Percentiles rank a stretch among this genome's conserved stretches.
phyloP scores from a whole-genome alignment of 2,113 vertebrate species.

The Mormyrus iriodes region DNA sequence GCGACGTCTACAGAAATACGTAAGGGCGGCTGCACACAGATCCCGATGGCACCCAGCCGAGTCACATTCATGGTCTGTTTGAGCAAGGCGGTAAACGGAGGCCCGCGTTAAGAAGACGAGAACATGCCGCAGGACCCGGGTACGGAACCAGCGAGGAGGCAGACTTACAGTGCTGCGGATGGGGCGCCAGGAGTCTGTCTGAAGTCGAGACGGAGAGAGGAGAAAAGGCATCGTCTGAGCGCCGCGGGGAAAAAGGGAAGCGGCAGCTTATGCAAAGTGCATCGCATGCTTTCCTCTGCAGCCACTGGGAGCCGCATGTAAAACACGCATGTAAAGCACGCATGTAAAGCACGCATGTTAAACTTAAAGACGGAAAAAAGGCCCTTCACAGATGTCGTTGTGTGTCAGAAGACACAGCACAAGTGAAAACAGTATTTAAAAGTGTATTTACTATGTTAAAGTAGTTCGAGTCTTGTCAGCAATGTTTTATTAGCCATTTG shows the following conservation, averaged over 20 bases:
- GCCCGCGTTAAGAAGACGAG: not conserved
- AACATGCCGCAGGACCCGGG: not conserved
- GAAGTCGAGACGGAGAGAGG: not conserved
- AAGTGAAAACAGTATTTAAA: not conserved
- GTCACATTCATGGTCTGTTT: not conserved
- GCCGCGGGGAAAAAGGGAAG: constrained; percentile 14
- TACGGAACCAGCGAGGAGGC: constrained; percentile 21
- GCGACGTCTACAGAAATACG: not conserved
- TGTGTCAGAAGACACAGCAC: not conserved
- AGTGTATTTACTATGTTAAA: not conserved
- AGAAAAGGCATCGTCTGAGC: not conserved
- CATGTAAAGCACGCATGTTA: not conserved
- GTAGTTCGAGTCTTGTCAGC: not conserved
- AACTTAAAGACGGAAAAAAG: not conserved
- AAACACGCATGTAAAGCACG: not conserved
- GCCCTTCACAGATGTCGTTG: not conserved
- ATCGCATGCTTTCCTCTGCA: not conserved
- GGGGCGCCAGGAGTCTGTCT: not conserved
- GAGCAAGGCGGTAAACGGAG: not conserved
- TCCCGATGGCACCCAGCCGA: not conserved
- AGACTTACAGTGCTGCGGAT: not conserved
- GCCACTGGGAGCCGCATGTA: not conserved
- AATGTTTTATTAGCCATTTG: not conserved
- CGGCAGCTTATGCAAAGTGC: not conserved
- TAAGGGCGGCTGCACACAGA: not conserved